Conservation (phyloP, 2,888 invertebrate species). For the Cactoblastis cactorum region DNA sequence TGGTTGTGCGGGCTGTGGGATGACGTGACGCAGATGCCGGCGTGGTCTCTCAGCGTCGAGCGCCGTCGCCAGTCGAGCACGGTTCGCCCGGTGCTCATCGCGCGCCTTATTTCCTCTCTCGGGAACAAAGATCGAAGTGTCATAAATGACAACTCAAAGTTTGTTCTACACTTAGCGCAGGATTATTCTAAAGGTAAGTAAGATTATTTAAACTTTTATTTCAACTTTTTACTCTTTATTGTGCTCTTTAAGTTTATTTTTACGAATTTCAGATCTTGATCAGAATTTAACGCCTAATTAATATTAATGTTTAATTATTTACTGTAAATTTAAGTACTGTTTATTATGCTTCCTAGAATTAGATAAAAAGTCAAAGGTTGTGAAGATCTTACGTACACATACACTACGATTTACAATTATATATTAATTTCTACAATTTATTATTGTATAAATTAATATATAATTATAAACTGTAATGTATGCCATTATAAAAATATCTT, state of each 20-base stretch:
- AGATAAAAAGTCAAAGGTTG: neutral
- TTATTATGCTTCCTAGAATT: neutral
- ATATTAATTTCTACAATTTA: no score
- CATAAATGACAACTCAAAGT: constrained; percentile 47
- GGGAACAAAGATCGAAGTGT: constrained; percentile 36
- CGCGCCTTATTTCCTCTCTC: constrained; percentile 22
- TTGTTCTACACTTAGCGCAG: constrained; percentile 28
- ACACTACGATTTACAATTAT: no score
- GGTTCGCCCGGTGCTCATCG: constrained; percentile 49
- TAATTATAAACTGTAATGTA: no score
- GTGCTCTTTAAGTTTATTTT: no score
- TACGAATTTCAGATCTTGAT: neutral
- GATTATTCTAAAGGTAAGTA: constrained; percentile 32
- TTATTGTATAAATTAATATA: no score
- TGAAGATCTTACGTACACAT: no score
- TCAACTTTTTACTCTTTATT: no score
- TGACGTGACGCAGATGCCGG: constrained; percentile 77
- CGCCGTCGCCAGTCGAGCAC: constrained; percentile 53
- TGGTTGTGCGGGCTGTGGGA: constrained; percentile 60
- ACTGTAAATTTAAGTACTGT: no score
- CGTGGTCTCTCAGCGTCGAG: constrained; percentile 31
- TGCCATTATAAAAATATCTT: no score
- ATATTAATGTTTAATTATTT: no score
- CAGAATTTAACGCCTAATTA: neutral
- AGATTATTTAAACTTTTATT: neutral